Conservation (phyloP, 2,113 vertebrate genomes). For the Bos taurus region ARS-UCD2.0 NC_037350.1:32358501-32359000, state of each 20-base stretch:
- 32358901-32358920: not conserved
- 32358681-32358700: not conserved
- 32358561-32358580: not conserved
- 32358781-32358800: not conserved
- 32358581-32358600: not conserved
- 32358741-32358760: not conserved
- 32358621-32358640: not conserved
- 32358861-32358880: not conserved
- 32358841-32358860: not conserved
- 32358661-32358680: not conserved
- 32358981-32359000: slow-evolving; percentile 96
- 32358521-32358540: not conserved
- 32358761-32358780: not conserved
- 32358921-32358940: not conserved
- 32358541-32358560: not conserved
- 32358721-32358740: not conserved
- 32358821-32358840: not conserved
- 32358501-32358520: not conserved
- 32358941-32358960: not conserved
- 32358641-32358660: not conserved
- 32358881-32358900: not conserved
- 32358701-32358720: not conserved
- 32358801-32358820: not conserved
- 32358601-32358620: not conserved
- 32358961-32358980: slow-evolving; percentile 94